Conservation (phyloP, 2,113 vertebrate genomes). For the Megaceryle maxima region DNA sequence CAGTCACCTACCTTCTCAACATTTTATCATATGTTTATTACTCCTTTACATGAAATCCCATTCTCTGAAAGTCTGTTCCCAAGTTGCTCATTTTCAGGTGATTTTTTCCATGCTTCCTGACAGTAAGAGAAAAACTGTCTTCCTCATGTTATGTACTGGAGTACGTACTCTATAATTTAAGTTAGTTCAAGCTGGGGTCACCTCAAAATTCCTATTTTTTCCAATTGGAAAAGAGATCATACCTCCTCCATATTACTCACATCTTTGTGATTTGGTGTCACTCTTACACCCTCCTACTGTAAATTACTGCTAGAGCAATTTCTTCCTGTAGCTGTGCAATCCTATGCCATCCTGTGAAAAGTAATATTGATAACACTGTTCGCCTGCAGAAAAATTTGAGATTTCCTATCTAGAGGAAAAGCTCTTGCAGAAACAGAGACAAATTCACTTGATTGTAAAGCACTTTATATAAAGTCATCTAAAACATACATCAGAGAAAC, state of each 20-base stretch:
- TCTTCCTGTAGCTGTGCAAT: not conserved
- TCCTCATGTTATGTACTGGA: not conserved
- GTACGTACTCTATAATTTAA: slow-evolving; percentile 2
- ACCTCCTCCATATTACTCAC: not conserved
- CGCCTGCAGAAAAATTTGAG: not conserved
- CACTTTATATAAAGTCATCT: not conserved
- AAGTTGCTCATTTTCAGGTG: slow-evolving; percentile 3
- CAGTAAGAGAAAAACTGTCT: slow-evolving; percentile 26
- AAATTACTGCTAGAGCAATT: not conserved
- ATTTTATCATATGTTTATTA: slow-evolving; percentile 27
- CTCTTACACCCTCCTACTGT: not conserved
- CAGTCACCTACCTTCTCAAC: not conserved
- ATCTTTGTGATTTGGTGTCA: slow-evolving; percentile 16
- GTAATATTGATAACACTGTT: not conserved
- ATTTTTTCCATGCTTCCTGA: not conserved
- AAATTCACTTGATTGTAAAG: not conserved
- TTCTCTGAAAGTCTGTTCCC: slow-evolving; percentile 6
- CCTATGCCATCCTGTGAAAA: not conserved
- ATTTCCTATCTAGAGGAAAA: not conserved
- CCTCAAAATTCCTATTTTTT: not conserved
- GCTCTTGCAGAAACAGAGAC: not conserved
- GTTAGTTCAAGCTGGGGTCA: not conserved
- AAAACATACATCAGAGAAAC: not conserved
- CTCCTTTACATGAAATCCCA: not conserved
- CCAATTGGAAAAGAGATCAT: not conserved